Percentiles rank a stretch among this genome's conserved stretches.
These are phyloP conservation scores for Gymnocheta viridis DNA, from an alignment of 2,888 invertebrate genomes.

Conservation along the genomic window DNA sequence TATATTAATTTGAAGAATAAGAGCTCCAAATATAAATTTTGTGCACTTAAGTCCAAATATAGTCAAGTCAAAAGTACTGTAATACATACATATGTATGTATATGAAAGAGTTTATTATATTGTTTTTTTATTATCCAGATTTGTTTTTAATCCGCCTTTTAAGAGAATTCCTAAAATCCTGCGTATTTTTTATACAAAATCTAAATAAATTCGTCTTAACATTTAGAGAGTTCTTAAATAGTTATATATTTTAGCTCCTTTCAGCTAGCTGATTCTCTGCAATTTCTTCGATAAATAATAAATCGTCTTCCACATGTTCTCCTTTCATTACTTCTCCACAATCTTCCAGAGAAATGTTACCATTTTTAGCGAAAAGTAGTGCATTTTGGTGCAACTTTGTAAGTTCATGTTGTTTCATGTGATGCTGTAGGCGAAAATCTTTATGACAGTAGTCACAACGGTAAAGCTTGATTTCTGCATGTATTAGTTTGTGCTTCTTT, in stretches of 20 bases:
- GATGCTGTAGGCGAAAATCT: conserved; percentile 79
- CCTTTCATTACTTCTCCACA: neutral
- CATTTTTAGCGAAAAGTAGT: conserved; percentile 65
- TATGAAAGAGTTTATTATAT: too few relatives aligned
- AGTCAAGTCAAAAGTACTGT: too few relatives aligned
- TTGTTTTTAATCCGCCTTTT: neutral
- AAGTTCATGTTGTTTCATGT: conserved; percentile 80
- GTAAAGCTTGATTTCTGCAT: conserved; percentile 78
- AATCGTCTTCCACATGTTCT: conserved; percentile 36
- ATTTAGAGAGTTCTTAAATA: neutral
- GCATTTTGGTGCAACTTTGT: conserved; percentile 79
- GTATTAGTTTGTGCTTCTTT: conserved; percentile 79
- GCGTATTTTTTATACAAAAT: neutral
- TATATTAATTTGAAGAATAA: too few relatives aligned
- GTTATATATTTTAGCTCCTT: conserved; percentile 18
- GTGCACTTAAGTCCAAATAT: too few relatives aligned
- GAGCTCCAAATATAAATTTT: too few relatives aligned
- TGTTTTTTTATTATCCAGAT: neutral
- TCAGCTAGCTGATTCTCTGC: conserved; percentile 28
- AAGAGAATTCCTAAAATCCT: neutral
- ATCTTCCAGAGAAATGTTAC: neutral
- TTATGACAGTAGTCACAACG: conserved; percentile 79
- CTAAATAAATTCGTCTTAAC: neutral
- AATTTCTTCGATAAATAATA: conserved; percentile 53
- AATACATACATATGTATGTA: too few relatives aligned